Evolutionary conservation across 1,140 invertebrate genomes (phyloP).

Genomic region (Capitella teleta): DNA sequence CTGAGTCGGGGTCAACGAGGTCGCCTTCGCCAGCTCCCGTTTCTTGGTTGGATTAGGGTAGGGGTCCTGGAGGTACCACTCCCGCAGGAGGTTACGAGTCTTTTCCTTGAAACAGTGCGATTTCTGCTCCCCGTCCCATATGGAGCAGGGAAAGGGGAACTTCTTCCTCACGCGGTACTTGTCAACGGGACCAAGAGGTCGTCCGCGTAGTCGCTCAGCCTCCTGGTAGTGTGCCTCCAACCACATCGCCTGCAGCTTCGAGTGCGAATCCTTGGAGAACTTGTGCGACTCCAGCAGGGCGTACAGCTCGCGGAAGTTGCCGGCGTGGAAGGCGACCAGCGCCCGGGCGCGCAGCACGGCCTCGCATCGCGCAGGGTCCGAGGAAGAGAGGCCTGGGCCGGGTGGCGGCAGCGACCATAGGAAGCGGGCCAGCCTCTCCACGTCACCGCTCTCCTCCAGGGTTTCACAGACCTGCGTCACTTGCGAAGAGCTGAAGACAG

Average conservation of each 20-base stretch:
- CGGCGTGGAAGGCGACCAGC: constrained; percentile 93
- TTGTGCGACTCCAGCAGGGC: constrained; percentile 90
- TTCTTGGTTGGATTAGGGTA: constrained; percentile 99
- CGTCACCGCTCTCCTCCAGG: constrained; percentile 94
- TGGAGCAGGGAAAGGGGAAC: constrained; percentile 93
- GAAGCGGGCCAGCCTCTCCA: constrained; percentile 87
- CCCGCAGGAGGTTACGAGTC: constrained; percentile 81
- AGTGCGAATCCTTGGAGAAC: constrained; percentile 92
- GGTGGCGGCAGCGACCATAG: constrained; percentile 84
- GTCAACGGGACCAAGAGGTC: constrained; percentile 94
- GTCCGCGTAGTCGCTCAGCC: constrained; percentile 86
- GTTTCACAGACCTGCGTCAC: constrained; percentile 97
- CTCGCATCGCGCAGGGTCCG: constrained; percentile 59
- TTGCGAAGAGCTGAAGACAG: constrained; percentile 46
- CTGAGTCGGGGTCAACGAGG: constrained; percentile 95
- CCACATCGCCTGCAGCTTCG: constrained; percentile 89
- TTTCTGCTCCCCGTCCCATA: constrained; percentile 99
- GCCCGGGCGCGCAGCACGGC: constrained; percentile 86
- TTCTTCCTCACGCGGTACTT: constrained; percentile 99
- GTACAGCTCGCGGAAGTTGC: constrained; percentile 86
- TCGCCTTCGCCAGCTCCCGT: constrained; percentile 89
- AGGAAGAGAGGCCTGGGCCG: too few species aligned
- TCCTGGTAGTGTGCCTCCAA: constrained; percentile 97
- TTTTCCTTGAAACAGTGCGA: constrained; percentile 99
- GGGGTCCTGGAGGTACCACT: constrained; percentile 98